Evolutionary conservation across 2,888 invertebrate species (phyloP), one percentile per base, ranked within the genome.

Genomic region (Teleogryllus oceanicus): DNA sequence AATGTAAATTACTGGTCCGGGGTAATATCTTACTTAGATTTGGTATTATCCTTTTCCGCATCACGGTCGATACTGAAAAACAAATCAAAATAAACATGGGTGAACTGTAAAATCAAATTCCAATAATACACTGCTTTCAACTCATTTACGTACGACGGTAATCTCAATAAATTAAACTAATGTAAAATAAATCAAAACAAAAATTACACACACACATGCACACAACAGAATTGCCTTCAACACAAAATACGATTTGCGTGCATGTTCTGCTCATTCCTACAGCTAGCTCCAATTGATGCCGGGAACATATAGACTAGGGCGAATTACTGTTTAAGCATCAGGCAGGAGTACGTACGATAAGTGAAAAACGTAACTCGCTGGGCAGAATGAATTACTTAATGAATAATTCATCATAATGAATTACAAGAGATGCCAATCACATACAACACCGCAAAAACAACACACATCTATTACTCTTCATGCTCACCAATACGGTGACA

Each of bases 11-110:
- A 62, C 13, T 62, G 62, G 10, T 62, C 11, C 0, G n/a, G 13
- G 11, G 2, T 8, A 16, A 1, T 50, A 18, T 49, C 79, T n/a
- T 79, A 81, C 81, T 79, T 81, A 16, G 80, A 79, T 62, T 81
- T 82, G 13, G 62, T 74, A 50, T 77, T 78, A 49, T 82, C 82
- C 77, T 76, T 78, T 74, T 82, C 82, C n/a, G 74, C 80, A 49
- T 81, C 82, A 77, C 80, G 78, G 20, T 80, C 81, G 12, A 75
- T 76, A 18, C 82, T 81, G 78, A 16, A 78, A 79, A 62, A 49
- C 16, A 18, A 62, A 62, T 62, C 16, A 62, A 62, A 18, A 18
- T 12, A 37, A 37, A 37, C 8, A 37, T 37, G 37, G 3, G 37
- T 5, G 37, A 37, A 37, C 37, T 37, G 8, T 5, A 37, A 37